A percentile compares a stretch with the other conserved stretches of the same genome.
Evolutionary conservation across 2,888 invertebrate species (phyloP).

Genomic region (Melipona bicolor): DNA sequence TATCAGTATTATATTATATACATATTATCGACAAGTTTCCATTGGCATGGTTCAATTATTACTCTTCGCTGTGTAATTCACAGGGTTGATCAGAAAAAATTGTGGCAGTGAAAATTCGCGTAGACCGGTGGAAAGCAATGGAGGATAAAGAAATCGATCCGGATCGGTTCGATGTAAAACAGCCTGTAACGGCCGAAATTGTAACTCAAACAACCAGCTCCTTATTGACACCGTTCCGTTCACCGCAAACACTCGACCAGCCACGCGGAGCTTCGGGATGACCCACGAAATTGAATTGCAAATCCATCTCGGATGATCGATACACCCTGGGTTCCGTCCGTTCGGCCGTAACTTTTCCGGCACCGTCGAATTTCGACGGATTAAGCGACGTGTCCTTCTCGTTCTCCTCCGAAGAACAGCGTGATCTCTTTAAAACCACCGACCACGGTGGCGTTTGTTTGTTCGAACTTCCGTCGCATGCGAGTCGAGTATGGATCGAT

Average conservation of each 20-base stretch:
- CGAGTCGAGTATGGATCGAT: conserved; percentile 19
- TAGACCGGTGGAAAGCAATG: too few relatives aligned
- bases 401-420: background rate
- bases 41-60: too few relatives aligned
- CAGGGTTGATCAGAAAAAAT: too few relatives aligned
- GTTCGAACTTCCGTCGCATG: conserved; percentile 72
- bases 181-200: background rate
- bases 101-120: too few relatives aligned
- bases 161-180: background rate
- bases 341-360: conserved; percentile 30
- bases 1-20: too few relatives aligned
- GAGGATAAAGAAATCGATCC: background rate
- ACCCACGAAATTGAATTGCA: conserved; percentile 45
- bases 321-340: conserved; percentile 1
- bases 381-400: conserved; percentile 28
- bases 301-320: conserved; percentile 35
- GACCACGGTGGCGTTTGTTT: conserved; percentile 74
- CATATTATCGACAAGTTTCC: too few relatives aligned
- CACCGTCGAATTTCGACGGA: conserved; percentile 40
- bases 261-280: conserved; percentile 1
- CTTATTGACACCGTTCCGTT: conserved; percentile 9
- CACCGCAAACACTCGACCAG: conserved; percentile 21
- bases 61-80: too few relatives aligned
- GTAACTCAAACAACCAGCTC: conserved; percentile 1
- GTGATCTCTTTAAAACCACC: conserved; percentile 66